These are phyloP conservation scores for Oriolus oriolus DNA, from an alignment of 2,113 vertebrate genomes.

Conservation along the genomic window DNA sequence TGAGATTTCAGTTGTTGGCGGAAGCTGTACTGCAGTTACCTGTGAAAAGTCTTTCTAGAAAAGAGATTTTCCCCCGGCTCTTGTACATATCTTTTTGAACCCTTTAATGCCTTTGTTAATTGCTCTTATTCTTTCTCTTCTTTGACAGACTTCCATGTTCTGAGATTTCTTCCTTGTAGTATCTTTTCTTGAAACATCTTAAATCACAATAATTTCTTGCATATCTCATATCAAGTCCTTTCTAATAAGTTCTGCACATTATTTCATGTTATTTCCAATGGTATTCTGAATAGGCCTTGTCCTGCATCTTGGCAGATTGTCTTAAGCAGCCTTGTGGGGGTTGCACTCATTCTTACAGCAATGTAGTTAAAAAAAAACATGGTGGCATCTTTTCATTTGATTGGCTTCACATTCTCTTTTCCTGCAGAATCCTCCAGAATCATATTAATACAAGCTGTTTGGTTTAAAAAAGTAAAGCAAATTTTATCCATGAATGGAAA, in stretches of 20 bases:
- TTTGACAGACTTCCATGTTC: background rate
- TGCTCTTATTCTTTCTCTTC: background rate
- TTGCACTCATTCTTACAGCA: background rate
- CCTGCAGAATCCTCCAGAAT: background rate
- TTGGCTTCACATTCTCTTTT: background rate
- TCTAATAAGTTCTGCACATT: background rate
- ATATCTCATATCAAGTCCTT: background rate
- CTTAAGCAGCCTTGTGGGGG: background rate
- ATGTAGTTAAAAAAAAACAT: background rate
- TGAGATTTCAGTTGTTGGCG: conserved; percentile 41
- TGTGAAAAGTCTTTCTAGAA: conserved; percentile 27
- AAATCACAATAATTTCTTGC: background rate
- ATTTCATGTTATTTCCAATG: background rate
- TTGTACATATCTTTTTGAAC: background rate
- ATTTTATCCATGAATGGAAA: background rate
- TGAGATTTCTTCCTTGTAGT: background rate
- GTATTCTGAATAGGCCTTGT: background rate
- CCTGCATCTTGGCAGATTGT: background rate
- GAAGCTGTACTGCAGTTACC: conserved; percentile 9
- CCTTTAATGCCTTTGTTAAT: background rate
- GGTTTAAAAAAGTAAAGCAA: background rate
- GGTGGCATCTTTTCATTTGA: background rate
- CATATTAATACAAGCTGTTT: background rate
- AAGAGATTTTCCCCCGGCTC: background rate
- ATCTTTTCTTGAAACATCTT: background rate